A percentile compares a stretch with the other conserved stretches of the same genome.
Conservation (phyloP, 2,797 vertebrate species). For the Cygnus olor region DNA sequence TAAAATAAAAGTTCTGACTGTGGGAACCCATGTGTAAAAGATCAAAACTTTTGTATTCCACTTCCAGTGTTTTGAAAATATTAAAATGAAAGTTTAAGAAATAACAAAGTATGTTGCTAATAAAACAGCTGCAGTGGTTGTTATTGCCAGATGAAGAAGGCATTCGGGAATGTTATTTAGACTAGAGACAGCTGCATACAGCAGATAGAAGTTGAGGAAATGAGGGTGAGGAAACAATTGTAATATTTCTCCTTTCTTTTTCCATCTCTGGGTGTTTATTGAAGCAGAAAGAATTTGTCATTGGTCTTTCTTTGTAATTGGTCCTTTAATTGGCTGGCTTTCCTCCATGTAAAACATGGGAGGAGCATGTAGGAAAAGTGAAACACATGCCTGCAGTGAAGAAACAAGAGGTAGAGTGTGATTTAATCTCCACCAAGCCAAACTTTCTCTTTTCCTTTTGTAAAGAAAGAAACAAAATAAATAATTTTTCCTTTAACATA, state of each 20-base stretch:
- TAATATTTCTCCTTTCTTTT: neutral
- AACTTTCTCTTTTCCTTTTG: neutral
- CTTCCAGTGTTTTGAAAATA: neutral
- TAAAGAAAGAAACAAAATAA: neutral
- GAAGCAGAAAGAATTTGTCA: neutral
- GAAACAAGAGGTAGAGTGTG: neutral
- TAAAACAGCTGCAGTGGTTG: neutral
- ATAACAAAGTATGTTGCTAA: neutral
- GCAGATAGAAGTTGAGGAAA: conserved; percentile 48
- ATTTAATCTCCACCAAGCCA: neutral
- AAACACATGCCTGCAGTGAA: neutral
- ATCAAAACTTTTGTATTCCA: neutral
- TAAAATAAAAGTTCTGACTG: neutral
- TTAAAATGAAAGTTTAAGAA: neutral
- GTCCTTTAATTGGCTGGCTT: conserved; percentile 17
- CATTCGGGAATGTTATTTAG: neutral
- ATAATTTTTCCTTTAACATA: neutral
- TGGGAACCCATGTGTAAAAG: neutral
- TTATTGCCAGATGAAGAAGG: neutral
- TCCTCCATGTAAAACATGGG: conserved; percentile 19
- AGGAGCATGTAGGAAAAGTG: neutral
- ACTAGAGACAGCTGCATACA: neutral
- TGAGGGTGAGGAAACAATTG: neutral
- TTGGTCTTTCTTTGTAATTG: neutral
- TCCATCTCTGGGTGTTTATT: neutral